Percentiles rank a stretch among this genome's conserved stretches.
phyloP scores from a whole-genome alignment of 2,113 vertebrate genomes.

The Acanthisitta chloris region DNA sequence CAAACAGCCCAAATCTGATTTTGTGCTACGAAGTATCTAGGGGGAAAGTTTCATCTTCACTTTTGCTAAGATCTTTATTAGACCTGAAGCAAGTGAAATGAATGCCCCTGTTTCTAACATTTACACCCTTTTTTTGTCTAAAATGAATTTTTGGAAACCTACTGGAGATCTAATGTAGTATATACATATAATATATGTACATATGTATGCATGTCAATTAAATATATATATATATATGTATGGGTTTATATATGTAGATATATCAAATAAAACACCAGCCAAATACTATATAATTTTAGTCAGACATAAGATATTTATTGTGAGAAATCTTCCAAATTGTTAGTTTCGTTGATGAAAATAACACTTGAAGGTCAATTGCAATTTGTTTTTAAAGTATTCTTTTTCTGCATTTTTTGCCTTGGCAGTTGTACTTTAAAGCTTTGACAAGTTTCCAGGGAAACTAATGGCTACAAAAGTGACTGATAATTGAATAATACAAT shows the following conservation, averaged over 20 bases:
- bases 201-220: background rate
- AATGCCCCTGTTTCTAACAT: background rate
- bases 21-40: background rate
- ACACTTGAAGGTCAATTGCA: background rate
- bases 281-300: background rate
- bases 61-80: background rate
- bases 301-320: background rate
- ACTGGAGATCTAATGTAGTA: background rate
- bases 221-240: background rate
- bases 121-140: background rate
- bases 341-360: background rate
- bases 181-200: background rate
- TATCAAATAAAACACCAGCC: background rate
- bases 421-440: background rate
- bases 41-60: background rate
- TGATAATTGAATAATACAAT: background rate
- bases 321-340: background rate
- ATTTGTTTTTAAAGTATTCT: background rate
- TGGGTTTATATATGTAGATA: background rate
- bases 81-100: background rate
- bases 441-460: slow-evolving; percentile 7
- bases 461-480: slow-evolving; percentile 12
- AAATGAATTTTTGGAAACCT: background rate
- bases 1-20: background rate
- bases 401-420: background rate